phyloP scores from a whole-genome alignment of 1,140 invertebrate genomes.

The Pseudomyrmex dendroicus region DNA sequence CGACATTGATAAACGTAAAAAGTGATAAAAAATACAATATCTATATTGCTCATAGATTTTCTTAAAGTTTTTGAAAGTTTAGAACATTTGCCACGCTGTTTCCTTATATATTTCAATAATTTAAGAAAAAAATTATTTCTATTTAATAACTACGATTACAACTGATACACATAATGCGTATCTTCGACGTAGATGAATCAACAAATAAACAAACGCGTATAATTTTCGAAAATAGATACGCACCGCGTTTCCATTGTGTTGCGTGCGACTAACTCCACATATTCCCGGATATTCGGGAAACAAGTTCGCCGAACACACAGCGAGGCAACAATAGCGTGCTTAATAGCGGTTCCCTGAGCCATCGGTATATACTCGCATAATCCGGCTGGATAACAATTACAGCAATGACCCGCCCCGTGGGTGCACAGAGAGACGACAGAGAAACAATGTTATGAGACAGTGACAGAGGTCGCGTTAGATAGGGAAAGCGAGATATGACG shows the following conservation, averaged over 20 bases:
- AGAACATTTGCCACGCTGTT: not conserved
- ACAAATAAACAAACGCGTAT: not conserved
- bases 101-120: not conserved
- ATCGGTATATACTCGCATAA: conserved; percentile 64
- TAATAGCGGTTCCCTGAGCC: conserved; percentile 40
- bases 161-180: not conserved
- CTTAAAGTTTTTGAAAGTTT: not conserved
- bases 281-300: conserved; percentile 39
- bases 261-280: conserved; percentile 18
- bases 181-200: not conserved
- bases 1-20: not conserved
- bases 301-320: conserved; percentile 18
- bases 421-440: conserved; percentile 13
- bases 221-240: not conserved
- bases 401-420: conserved; percentile 50
- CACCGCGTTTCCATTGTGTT: not conserved
- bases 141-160: not conserved
- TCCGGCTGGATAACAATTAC: conserved; percentile 72
- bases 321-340: conserved; percentile 45
- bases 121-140: not conserved
- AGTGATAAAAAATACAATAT: not conserved
- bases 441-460: conserved; percentile 34
- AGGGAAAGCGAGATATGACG: conserved; percentile 71
- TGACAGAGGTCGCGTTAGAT: conserved; percentile 41
- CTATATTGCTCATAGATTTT: not conserved